Evolutionary conservation across 2,888 invertebrate species (phyloP).

Genomic region (Microchrysa polita): DNA sequence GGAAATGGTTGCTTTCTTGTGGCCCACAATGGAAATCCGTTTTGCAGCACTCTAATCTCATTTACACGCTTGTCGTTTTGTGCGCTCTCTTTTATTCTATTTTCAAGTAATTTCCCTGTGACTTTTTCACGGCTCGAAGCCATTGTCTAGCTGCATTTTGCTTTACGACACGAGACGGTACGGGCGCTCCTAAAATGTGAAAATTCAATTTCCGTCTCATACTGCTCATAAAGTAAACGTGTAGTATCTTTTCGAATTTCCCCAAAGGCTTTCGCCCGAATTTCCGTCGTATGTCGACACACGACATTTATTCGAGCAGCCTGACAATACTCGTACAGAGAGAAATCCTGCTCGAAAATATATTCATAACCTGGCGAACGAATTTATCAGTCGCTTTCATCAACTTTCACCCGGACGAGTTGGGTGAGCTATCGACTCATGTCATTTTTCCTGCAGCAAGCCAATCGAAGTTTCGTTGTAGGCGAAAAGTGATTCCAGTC

Average conservation of each 20-base stretch:
- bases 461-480: background rate
- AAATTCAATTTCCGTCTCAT: slow-evolving; percentile 28
- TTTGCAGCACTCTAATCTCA: slow-evolving; percentile 4
- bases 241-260: background rate
- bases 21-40: background rate
- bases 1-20: background rate
- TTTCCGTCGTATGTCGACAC: background rate
- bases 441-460: background rate
- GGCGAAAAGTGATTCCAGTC: background rate
- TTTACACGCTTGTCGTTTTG: slow-evolving; percentile 17
- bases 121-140: background rate
- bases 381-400: background rate
- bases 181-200: slow-evolving; percentile 10
- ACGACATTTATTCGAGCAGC: background rate
- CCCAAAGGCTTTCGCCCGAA: background rate
- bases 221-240: background rate
- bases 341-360: background rate
- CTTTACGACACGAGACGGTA: background rate
- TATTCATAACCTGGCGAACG: slow-evolving; percentile 15
- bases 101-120: slow-evolving; percentile 3
- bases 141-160: background rate
- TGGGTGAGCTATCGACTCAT: background rate
- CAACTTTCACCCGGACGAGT: background rate
- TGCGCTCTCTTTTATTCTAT: background rate
- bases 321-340: background rate